Evolutionary conservation across 2,113 vertebrate species (phyloP).

Genomic region (Charadrius vociferus): DNA sequence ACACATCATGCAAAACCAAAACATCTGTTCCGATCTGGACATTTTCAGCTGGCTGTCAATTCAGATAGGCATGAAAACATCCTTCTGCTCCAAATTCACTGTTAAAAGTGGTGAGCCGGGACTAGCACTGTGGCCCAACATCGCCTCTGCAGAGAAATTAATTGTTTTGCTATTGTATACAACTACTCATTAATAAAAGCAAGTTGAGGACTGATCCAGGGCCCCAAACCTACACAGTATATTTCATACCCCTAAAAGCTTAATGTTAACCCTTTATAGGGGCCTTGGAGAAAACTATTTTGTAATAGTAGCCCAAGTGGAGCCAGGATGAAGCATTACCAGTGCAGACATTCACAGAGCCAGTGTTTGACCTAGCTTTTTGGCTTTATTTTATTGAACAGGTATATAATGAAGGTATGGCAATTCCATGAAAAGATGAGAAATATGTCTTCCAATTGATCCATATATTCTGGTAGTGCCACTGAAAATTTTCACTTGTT

Average conservation of each 20-base stretch:
- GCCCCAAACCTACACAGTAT: neutral
- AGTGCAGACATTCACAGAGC: neutral
- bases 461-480: rapidly evolving
- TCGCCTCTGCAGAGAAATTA: neutral
- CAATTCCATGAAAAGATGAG: neutral
- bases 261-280: neutral
- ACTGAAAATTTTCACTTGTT: neutral
- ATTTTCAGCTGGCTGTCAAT: neutral
- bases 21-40: neutral
- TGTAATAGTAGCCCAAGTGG: neutral
- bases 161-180: neutral
- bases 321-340: neutral
- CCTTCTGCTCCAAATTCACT: neutral
- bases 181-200: neutral
- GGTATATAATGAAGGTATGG: neutral
- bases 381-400: neutral
- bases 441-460: neutral
- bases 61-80: neutral
- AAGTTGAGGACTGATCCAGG: neutral
- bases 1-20: neutral
- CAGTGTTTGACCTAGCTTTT: neutral
- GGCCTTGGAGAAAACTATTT: neutral
- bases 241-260: neutral
- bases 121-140: neutral
- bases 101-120: neutral